A percentile compares a stretch with the other conserved stretches of the same genome.
These are phyloP conservation scores for Cottus gobio DNA, from an alignment of 2,113 vertebrate genomes.

Conservation along the genomic window DNA sequence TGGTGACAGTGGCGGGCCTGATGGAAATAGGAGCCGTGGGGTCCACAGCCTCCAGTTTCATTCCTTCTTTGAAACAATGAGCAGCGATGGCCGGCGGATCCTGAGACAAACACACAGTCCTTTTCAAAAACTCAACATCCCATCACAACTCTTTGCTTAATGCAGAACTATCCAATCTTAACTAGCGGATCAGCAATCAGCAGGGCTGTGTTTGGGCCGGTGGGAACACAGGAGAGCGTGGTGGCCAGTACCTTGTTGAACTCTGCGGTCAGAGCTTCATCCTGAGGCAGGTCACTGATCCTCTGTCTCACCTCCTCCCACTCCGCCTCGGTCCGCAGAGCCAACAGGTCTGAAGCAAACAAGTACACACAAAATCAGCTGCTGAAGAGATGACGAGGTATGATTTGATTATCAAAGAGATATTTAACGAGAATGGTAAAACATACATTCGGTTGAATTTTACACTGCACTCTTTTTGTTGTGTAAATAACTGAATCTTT, in stretches of 20 bases:
- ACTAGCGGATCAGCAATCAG: not conserved
- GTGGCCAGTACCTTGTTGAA: constrained; percentile 88
- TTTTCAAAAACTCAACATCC: constrained; percentile 25
- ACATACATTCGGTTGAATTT: not conserved
- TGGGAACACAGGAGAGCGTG: not conserved
- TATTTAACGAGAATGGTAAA: not conserved
- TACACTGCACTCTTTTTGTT: not conserved
- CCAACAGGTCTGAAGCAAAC: constrained; percentile 85
- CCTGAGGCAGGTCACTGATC: constrained; percentile 87
- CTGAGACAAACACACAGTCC: constrained; percentile 79
- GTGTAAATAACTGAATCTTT: constrained; percentile 6
- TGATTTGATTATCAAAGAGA: not conserved
- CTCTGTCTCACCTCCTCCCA: constrained; percentile 91
- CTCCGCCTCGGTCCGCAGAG: constrained; percentile 87
- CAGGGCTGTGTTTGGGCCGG: not conserved
- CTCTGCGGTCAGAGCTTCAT: constrained; percentile 89
- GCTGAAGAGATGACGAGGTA: constrained; percentile 6
- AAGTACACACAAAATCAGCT: constrained; percentile 46
- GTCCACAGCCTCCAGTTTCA: constrained; percentile 97
- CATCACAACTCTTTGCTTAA: not conserved
- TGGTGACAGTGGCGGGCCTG: constrained; percentile 92
- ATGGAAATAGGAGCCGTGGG: constrained; percentile 92
- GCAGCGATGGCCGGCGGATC: constrained; percentile 87
- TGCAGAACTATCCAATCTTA: not conserved
- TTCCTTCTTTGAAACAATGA: constrained; percentile 92